These are phyloP conservation scores for Leucophora obtusa DNA, from an alignment of 2,888 invertebrate genomes.

Conservation along the genomic window DNA sequence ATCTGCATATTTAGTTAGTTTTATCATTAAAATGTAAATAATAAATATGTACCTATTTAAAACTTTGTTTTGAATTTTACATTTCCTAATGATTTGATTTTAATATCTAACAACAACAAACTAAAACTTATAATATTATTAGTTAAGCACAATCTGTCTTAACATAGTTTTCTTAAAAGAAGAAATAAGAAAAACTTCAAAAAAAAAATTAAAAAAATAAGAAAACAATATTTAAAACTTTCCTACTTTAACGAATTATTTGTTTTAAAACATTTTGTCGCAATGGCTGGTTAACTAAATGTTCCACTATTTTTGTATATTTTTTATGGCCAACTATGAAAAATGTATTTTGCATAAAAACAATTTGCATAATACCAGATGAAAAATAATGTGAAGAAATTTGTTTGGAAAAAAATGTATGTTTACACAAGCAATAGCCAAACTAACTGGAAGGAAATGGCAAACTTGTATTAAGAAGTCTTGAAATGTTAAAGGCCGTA, in stretches of 20 bases:
- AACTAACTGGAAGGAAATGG: slow-evolving; percentile 28
- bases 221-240: slow-evolving; percentile 44
- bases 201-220: background rate
- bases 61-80: slow-evolving; percentile 13
- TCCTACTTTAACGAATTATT: slow-evolving; percentile 63
- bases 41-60: background rate
- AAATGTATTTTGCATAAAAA: slow-evolving; percentile 47
- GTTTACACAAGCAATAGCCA: slow-evolving; percentile 27
- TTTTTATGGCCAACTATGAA: background rate
- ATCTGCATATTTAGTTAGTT: too few relatives aligned
- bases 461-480: slow-evolving; percentile 9
- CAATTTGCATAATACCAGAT: slow-evolving; percentile 14
- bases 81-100: slow-evolving; percentile 47
- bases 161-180: slow-evolving; percentile 46
- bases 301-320: background rate
- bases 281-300: slow-evolving; percentile 34
- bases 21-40: too few relatives aligned
- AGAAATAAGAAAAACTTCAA: slow-evolving; percentile 30
- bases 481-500: slow-evolving; percentile 3
- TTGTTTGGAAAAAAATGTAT: slow-evolving; percentile 5
- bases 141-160: slow-evolving; percentile 55
- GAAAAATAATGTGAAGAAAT: background rate
- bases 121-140: slow-evolving; percentile 43
- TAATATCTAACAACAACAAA: slow-evolving; percentile 8
- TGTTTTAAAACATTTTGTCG: slow-evolving; percentile 54